phyloP scores from a whole-genome alignment of 2,797 vertebrate species.

The Cheirogaleus major region DNA sequence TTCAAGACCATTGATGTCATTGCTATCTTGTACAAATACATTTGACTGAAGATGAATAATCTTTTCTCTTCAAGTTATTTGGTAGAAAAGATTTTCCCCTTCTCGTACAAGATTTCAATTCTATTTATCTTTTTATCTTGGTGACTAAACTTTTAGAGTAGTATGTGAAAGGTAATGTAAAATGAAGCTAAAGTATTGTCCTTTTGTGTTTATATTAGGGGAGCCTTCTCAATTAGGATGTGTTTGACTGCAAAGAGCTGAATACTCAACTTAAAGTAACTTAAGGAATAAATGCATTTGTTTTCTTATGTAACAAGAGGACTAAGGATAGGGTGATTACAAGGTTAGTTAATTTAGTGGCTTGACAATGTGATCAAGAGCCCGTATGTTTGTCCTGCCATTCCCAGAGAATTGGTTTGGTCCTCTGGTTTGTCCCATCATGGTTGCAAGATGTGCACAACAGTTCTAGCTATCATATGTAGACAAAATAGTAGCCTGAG shows the following conservation, averaged over 20 bases:
- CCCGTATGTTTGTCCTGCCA: slow-evolving; percentile 3
- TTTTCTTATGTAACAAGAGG: slow-evolving; percentile 17
- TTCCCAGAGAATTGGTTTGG: slow-evolving; percentile 33
- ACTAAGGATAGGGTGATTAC: background rate
- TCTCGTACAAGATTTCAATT: slow-evolving; percentile 44
- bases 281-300: slow-evolving; percentile 33
- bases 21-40: slow-evolving; percentile 69
- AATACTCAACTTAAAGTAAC: slow-evolving; percentile 3
- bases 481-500: background rate
- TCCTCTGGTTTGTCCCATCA: background rate
- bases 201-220: slow-evolving; percentile 35
- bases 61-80: slow-evolving; percentile 64
- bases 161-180: slow-evolving; percentile 50
- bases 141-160: slow-evolving; percentile 58
- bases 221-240: background rate
- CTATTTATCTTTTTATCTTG: slow-evolving; percentile 57
- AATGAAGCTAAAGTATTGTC: slow-evolving; percentile 37
- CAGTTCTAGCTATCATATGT: slow-evolving; percentile 7
- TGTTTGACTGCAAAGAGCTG: slow-evolving; percentile 24
- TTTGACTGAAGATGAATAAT: slow-evolving; percentile 65
- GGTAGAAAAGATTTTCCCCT: slow-evolving; percentile 29
- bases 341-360: slow-evolving; percentile 51
- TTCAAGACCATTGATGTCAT: slow-evolving; percentile 75
- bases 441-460: background rate
- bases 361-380: slow-evolving; percentile 11